A percentile compares a stretch with the other conserved stretches of the same genome.
Evolutionary conservation across 2,113 vertebrate genomes (phyloP).

Genomic region (Takifugu bimaculatus): DNA sequence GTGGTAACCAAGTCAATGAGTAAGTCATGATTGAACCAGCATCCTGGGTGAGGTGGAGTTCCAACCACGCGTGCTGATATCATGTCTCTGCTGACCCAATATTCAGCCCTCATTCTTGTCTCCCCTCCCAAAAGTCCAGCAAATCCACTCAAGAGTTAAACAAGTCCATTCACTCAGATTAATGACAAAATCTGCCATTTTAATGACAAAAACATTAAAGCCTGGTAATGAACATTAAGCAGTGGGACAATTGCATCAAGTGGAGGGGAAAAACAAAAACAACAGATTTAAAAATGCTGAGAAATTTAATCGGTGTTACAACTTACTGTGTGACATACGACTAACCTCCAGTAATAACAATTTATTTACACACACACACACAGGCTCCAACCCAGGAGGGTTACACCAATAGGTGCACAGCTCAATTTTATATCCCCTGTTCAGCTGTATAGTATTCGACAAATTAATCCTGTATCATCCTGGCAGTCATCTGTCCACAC

Average conservation of each 20-base stretch:
- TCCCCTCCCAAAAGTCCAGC: neutral
- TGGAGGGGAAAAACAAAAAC: conserved; percentile 33
- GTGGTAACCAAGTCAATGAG: neutral
- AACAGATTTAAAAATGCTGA: conserved; percentile 36
- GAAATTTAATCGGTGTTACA: neutral
- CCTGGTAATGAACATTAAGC: conserved; percentile 35
- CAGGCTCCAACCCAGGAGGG: conserved; percentile 23
- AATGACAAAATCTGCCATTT: conserved; percentile 42
- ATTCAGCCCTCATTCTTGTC: neutral
- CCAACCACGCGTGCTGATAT: neutral
- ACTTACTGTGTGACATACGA: too few relatives aligned
- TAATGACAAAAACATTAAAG: conserved; percentile 63
- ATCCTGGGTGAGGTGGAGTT: neutral
- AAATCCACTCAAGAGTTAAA: neutral
- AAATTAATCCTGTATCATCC: conserved; percentile 11
- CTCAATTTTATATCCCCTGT: conserved; percentile 12
- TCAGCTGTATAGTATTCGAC: conserved; percentile 16
- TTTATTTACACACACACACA: conserved; percentile 42
- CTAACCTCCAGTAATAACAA: conserved; percentile 7
- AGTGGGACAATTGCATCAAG: conserved; percentile 40
- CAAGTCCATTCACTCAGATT: conserved; percentile 5
- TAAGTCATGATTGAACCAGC: neutral
- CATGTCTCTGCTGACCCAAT: neutral
- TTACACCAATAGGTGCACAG: conserved; percentile 10
- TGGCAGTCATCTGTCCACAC: conserved; percentile 9